phyloP scores from a whole-genome alignment of 2,888 invertebrate genomes.

The Carpatolechia fugitivella region DNA sequence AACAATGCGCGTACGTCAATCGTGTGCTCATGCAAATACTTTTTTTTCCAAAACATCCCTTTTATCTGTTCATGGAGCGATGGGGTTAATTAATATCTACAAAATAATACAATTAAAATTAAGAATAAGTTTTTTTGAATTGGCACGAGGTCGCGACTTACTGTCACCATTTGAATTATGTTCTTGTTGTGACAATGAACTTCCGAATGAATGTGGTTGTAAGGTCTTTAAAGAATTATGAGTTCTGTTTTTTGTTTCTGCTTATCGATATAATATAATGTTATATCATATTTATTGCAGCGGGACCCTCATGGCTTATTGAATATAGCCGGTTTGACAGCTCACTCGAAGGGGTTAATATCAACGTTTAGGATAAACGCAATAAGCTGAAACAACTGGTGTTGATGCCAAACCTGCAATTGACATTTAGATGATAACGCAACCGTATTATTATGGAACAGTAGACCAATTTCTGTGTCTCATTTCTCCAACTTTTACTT shows the following conservation, averaged over 20 bases:
- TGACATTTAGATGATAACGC: conserved; percentile 69
- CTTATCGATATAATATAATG: conserved; percentile 57
- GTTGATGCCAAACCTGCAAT: conserved; percentile 69
- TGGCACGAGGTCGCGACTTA: conserved; percentile 72
- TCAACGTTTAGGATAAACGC: conserved; percentile 72
- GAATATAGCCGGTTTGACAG: conserved; percentile 69
- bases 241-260: conserved; percentile 60
- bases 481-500: conserved; percentile 8
- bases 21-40: conserved; percentile 78
- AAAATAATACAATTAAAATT: conserved; percentile 74
- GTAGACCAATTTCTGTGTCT: conserved; percentile 30
- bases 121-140: conserved; percentile 64
- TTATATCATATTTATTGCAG: conserved; percentile 55
- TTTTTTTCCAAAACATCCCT: conserved; percentile 75
- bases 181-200: conserved; percentile 69
- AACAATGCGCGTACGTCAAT: conserved; percentile 77
- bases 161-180: conserved; percentile 74
- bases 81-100: conserved; percentile 79
- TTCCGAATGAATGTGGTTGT: conserved; percentile 58
- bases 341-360: conserved; percentile 76
- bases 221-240: conserved; percentile 66
- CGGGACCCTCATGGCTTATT: conserved; percentile 61
- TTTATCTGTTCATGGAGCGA: conserved; percentile 68
- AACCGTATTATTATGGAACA: conserved; percentile 36
- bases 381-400: conserved; percentile 76